phyloP scores from a whole-genome alignment of 2,113 vertebrate species.

The Corvus moneduloides region DNA sequence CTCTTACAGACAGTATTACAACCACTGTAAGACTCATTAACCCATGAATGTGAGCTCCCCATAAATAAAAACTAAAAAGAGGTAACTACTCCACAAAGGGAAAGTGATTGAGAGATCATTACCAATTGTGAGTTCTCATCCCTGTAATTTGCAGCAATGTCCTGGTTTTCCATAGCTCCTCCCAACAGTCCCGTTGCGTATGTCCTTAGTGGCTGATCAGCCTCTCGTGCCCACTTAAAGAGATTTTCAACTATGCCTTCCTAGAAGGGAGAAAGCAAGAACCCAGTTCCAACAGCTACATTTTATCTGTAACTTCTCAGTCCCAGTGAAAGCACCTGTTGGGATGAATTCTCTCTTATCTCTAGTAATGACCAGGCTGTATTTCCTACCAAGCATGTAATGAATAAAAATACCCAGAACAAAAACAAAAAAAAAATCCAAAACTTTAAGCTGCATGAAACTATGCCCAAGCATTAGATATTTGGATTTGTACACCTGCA shows the following conservation, averaged over 20 bases:
- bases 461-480: neutral
- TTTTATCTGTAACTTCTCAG: neutral
- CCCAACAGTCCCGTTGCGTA: slow-evolving; percentile 94
- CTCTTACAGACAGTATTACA: neutral
- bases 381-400: neutral
- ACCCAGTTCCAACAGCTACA: neutral
- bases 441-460: neutral
- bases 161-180: slow-evolving; percentile 99
- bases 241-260: slow-evolving; percentile 98
- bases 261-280: slow-evolving; percentile 70
- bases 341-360: neutral
- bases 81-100: neutral
- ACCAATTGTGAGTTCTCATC: slow-evolving; percentile 98
- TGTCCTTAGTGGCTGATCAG: slow-evolving; percentile 92
- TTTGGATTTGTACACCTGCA: neutral
- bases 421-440: neutral
- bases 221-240: slow-evolving; percentile 96
- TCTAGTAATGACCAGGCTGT: neutral
- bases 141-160: slow-evolving; percentile 98
- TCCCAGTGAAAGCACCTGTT: neutral
- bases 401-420: neutral
- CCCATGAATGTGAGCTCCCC: neutral
- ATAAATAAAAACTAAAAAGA: neutral
- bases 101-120: neutral
- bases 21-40: neutral